A percentile compares a stretch with the other conserved stretches of the same genome.
phyloP scores from a whole-genome alignment of 1,140 invertebrate species.

The Rhopalosiphum padi region DNA sequence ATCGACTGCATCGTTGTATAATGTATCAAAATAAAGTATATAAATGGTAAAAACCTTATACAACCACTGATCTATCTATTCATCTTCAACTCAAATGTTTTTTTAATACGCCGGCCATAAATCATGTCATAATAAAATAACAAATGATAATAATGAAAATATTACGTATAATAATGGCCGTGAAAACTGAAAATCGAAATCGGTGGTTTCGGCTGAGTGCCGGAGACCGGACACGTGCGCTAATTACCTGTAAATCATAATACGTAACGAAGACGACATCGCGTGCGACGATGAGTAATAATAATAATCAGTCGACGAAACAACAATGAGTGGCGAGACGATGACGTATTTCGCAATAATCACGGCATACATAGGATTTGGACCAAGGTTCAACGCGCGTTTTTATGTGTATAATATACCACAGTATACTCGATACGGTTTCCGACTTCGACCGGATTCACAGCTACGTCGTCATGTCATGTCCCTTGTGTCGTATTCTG shows the following conservation, averaged over 20 bases:
- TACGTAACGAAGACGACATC: neutral
- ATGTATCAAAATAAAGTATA: no score
- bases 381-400: neutral
- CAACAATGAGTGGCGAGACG: neutral
- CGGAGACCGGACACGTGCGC: neutral
- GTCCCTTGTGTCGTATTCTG: no score
- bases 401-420: neutral
- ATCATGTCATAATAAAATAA: neutral
- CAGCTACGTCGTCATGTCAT: no score
- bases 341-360: neutral
- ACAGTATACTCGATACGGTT: neutral
- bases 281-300: neutral
- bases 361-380: neutral
- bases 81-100: neutral
- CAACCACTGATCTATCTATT: neutral
- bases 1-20: no score
- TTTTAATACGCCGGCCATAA: neutral
- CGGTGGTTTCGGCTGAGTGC: neutral
- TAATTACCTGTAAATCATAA: conserved; percentile 7
- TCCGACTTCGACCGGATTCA: neutral
- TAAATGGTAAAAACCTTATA: neutral
- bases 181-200: conserved; percentile 18
- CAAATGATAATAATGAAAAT: neutral
- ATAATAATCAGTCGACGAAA: neutral
- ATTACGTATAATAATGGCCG: neutral